These are phyloP conservation scores for Poeciliopsis turrubarensis DNA, from an alignment of 2,113 vertebrate species.

Conservation along the genomic window DNA sequence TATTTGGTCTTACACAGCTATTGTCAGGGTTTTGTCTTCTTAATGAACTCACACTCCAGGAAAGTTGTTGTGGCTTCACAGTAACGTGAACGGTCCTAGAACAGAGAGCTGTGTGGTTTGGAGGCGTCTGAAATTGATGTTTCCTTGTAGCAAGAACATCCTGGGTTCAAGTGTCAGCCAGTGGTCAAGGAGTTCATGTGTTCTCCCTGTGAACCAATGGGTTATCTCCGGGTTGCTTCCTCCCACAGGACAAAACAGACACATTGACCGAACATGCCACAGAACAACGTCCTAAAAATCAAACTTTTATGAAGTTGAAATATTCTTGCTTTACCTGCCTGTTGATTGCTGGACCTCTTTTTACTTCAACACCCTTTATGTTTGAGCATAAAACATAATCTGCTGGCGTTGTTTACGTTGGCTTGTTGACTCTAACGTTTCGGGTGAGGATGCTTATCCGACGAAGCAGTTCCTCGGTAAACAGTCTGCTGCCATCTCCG, in stretches of 20 bases:
- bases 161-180: no score
- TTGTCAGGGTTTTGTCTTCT: constrained; percentile 38
- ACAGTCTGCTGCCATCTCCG: constrained; percentile 60
- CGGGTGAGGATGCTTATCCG: constrained; percentile 32
- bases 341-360: background rate
- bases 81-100: constrained; percentile 30
- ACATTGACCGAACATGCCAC: background rate
- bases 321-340: background rate
- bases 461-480: constrained; percentile 59
- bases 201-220: no score
- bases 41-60: constrained; percentile 49
- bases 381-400: background rate
- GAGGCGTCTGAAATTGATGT: constrained; percentile 41
- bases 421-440: background rate
- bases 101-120: constrained; percentile 52
- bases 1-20: constrained; percentile 38
- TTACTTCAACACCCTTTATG: background rate
- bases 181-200: no score
- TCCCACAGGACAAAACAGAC: no score
- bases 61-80: constrained; percentile 44
- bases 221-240: no score
- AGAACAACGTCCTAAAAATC: background rate
- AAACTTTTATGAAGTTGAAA: background rate
- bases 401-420: background rate
- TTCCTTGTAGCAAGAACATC: no score